Evolutionary conservation across 2,113 vertebrate species (phyloP).

Genomic region (Cryptomyrus ogoouensis): DNA sequence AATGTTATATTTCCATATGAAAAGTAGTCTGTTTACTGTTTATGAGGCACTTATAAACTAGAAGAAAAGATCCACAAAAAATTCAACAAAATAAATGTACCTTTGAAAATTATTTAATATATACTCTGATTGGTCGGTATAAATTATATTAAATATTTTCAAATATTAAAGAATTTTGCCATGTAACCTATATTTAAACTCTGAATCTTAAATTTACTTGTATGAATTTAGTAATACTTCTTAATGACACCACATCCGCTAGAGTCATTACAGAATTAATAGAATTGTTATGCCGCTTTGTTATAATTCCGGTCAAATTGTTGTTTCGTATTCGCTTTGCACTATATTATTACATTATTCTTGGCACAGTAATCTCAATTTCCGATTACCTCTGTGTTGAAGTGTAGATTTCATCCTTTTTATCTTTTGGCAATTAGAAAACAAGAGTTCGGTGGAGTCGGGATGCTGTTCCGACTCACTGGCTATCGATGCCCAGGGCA

Average conservation of each 20-base stretch:
- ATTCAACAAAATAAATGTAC: neutral
- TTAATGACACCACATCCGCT: neutral
- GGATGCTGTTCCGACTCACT: slow-evolving; percentile 32
- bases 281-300: neutral
- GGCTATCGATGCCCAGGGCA: slow-evolving; percentile 45
- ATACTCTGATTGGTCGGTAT: neutral
- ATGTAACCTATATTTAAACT: neutral
- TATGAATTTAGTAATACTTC: neutral
- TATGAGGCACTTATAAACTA: neutral
- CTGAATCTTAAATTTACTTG: neutral
- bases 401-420: neutral
- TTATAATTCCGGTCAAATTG: neutral
- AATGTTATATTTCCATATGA: neutral
- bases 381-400: neutral
- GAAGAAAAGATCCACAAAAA: neutral
- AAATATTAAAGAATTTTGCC: neutral
- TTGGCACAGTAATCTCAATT: neutral
- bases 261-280: neutral
- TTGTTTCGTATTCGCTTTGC: neutral
- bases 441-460: slow-evolving; percentile 45
- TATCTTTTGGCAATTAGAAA: slow-evolving; percentile 30
- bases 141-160: neutral
- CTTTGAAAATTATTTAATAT: neutral
- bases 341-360: neutral
- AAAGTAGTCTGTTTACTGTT: neutral